Base-by-base conservation (phyloP, 2,888 invertebrate species). In the Chirona hameri region DNA sequence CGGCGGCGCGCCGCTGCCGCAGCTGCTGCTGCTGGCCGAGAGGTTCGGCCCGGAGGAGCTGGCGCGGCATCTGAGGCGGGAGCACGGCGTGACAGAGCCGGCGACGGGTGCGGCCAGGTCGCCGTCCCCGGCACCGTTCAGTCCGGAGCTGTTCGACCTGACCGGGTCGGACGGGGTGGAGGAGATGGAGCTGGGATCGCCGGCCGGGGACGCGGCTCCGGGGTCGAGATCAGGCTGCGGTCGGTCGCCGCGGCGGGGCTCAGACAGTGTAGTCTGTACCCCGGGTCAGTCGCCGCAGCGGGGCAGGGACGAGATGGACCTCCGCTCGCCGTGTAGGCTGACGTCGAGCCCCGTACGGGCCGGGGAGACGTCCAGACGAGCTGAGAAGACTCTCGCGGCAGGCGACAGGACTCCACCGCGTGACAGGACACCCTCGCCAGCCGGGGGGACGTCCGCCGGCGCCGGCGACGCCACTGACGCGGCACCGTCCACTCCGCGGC, bases 101-200 rank as follows among this genome's bases (percentile, higher is more conserved):
- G 72, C 31, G 72, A 3, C 27, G 69, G 27, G 14, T 12, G 18
- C 3, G 72, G 29, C 31, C 14, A 2, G 29, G 72, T 5, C 72
- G 3, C 29, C 72, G 18, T 18, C 18, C 18, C 72, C 29, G 72
- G 10, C 72, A 18, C 72, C 72, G 4, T 18, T 15, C 72, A 72
- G 72, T 31, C 72, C 72, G 14, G 72, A 72, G 31, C 72, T 72
- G 31, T 72, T 72, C 31, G 72, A 72, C 18, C 29, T 72, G 72
- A n/a, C 65, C 65, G 65, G 4, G 5, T 72, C 31, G 14, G 72
- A 72, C 18, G 72, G 18, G 5, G 60, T 1, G 21, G 60, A 60
- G 60, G 60, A 60, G n/a, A n/a, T 60, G 60, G 24, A n/a, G 24
- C 21, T 21, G n/a, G 60, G 24, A 10, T 60, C 52, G 18, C 52